Evolutionary conservation across 2,797 vertebrate species (phyloP).

Genomic region (Xenops minutus): DNA sequence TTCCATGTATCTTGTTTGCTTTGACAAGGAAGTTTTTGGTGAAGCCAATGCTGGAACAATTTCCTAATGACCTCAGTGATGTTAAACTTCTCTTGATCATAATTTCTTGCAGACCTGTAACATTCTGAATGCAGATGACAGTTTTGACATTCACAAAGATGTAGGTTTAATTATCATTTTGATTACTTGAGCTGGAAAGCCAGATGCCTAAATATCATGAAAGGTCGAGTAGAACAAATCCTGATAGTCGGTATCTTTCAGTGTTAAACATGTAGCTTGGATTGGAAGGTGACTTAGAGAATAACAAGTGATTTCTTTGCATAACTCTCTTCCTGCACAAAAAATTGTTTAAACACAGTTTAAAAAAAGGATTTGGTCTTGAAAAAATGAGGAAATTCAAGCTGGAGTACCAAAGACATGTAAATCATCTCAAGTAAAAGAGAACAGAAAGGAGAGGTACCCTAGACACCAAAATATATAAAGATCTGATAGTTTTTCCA

Average conservation of each 20-base stretch:
- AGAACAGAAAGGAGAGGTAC: not conserved
- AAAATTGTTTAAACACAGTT: not conserved
- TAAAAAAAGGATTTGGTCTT: not conserved
- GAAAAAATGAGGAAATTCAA: not conserved
- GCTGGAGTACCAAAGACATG: not conserved
- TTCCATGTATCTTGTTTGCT: not conserved
- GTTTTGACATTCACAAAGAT: constrained; percentile 73
- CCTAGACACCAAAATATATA: not conserved
- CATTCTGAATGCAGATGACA: constrained; percentile 65
- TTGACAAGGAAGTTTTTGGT: constrained; percentile 10
- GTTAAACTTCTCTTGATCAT: constrained; percentile 44
- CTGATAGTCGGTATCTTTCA: constrained; percentile 22
- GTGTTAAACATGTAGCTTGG: constrained; percentile 16
- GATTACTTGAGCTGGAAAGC: constrained; percentile 68
- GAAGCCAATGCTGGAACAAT: not conserved
- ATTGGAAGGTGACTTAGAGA: constrained; percentile 13
- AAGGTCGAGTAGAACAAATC: constrained; percentile 67
- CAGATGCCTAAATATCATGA: constrained; percentile 74
- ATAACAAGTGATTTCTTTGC: not conserved
- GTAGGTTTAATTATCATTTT: constrained; percentile 68
- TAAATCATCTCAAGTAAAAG: constrained; percentile 12
- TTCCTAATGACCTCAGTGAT: constrained; percentile 20
- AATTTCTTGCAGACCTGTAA: constrained; percentile 42
- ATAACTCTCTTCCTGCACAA: not conserved
- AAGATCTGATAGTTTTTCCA: not conserved